phyloP scores from a whole-genome alignment of 2,888 invertebrate species.

The Thysanoteuthis rhombus region DNA sequence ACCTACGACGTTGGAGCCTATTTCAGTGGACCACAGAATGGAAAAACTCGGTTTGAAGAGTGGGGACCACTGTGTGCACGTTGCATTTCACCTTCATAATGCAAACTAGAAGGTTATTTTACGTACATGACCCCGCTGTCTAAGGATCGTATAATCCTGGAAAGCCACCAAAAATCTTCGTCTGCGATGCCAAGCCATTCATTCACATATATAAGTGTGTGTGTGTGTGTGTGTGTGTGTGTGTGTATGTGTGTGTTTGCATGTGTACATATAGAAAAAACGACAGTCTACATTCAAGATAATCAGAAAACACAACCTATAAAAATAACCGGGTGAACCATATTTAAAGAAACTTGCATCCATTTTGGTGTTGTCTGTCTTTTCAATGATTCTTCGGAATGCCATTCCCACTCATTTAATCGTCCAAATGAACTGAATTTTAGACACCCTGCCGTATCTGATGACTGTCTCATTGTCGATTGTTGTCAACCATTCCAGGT shows the following conservation, averaged over 20 bases:
- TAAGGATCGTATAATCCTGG: too few relatives aligned
- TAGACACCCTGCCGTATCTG: background rate
- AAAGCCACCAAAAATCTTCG: too few relatives aligned
- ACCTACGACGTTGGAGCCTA: too few relatives aligned
- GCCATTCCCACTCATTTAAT: background rate
- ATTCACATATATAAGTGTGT: too few relatives aligned
- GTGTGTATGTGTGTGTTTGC: background rate
- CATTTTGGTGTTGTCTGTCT: background rate
- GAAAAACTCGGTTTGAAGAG: too few relatives aligned
- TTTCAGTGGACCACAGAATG: too few relatives aligned
- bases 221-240: background rate
- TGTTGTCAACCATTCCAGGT: conserved; percentile 12
- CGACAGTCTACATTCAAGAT: background rate
- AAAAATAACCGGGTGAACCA: background rate
- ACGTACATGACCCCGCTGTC: too few relatives aligned
- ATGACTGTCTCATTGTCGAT: background rate
- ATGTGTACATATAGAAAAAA: background rate
- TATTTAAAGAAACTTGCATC: background rate
- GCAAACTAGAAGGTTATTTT: too few relatives aligned
- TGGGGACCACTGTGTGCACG: too few relatives aligned
- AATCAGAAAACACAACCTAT: background rate
- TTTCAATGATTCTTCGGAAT: background rate
- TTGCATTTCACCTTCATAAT: too few relatives aligned
- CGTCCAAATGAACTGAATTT: background rate
- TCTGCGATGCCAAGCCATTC: too few relatives aligned